Evolutionary conservation across 2,888 invertebrate species (phyloP).

Genomic region (Agonopterix arenella): DNA sequence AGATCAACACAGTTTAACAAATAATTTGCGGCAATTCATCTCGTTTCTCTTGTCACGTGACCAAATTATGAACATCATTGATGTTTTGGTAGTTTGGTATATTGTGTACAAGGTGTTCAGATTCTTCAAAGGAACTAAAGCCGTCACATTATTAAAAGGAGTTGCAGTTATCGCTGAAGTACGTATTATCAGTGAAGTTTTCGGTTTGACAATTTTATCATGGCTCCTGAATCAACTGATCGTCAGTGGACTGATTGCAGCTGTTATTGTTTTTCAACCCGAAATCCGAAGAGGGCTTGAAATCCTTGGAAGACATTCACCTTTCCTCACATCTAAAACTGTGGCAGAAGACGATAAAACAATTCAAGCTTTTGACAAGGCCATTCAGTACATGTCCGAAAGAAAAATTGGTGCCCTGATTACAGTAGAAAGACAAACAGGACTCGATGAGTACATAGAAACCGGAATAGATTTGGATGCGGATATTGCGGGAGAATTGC

Average conservation of each 20-base stretch:
- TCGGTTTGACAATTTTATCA: too few species aligned
- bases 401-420: constrained; percentile 1
- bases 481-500: background rate
- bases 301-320: background rate
- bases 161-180: too few species aligned
- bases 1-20: too few species aligned
- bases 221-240: background rate
- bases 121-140: too few species aligned
- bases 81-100: too few species aligned
- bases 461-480: background rate
- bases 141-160: too few species aligned
- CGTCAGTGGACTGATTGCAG: background rate
- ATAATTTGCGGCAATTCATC: too few species aligned
- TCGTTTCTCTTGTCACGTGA: too few species aligned
- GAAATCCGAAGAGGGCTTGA: background rate
- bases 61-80: too few species aligned
- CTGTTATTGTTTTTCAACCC: background rate
- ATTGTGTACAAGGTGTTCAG: too few species aligned
- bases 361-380: background rate
- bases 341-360: background rate
- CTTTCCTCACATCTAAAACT: background rate
- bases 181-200: too few species aligned
- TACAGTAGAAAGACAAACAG: background rate
- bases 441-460: background rate
- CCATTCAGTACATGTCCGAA: background rate